Evolutionary conservation across 2,797 vertebrate genomes (phyloP), one percentile per base, ranked within the genome.

Genomic region (Bufotes viridis): DNA sequence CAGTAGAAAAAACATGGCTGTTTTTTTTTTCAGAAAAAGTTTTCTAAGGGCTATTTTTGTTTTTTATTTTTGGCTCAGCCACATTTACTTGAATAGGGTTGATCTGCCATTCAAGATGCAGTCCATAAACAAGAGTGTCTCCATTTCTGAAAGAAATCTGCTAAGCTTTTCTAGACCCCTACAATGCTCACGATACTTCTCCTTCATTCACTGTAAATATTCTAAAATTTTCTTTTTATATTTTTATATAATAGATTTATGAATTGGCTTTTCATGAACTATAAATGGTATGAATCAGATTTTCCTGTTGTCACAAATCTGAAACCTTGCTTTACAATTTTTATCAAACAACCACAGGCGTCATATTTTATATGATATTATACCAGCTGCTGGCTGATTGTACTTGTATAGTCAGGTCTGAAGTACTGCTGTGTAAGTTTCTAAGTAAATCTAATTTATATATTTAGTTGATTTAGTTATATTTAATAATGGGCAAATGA

Each of bases 361-460:
- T n/a, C 57, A 11, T 29, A 49, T 81, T 63, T 49, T 14, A n/a
- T 81, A 20, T n/a, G 11, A 65, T 57, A 22, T 63, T 63, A 81
- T 26, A 49, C 60, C 79, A 63, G 60, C 79, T 65, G 60, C 58
- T 65, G 79, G 34, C 29, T 20, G 34, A 63, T 81, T 49, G 60
- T 14, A 63, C 34, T 81, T 63, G 20, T 81, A 81, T 63, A 63
- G 79, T 20, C 22, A n/a, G 58, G 29, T 49, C n/a, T 42, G 18
- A 24, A 42, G 34, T 63, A 12, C 34, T 22, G 58, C 75, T 78
- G 75, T 55, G 51, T 55, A 78, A 55, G 49, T 24, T n/a, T 53
- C 49, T 24, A 74, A 74, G 29, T 49, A 76, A 76, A 76, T 55
- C 12, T 55, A 51, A 55, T 53, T 55, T 55, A 78, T 78, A 15